phyloP scores from a whole-genome alignment of 2,797 vertebrate genomes.

The Coregonus sp. region DNA sequence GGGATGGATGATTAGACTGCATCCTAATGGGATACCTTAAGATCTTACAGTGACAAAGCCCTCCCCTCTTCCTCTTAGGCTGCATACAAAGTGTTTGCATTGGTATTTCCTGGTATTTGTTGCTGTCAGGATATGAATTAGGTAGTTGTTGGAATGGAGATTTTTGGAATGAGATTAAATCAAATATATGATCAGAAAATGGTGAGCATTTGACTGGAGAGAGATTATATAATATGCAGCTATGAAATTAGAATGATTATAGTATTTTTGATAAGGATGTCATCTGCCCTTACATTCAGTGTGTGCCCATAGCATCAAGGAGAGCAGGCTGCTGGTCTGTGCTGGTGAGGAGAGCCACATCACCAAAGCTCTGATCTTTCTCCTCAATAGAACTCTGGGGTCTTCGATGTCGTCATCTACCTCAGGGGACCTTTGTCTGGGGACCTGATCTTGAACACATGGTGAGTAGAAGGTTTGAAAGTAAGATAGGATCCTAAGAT shows the following conservation, averaged over 20 bases:
- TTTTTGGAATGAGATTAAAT: background rate
- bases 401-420: conserved; percentile 31
- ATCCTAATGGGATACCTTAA: conserved; percentile 66
- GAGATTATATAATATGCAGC: conserved; percentile 7
- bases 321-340: conserved; percentile 31
- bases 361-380: conserved; percentile 32
- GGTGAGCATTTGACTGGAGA: background rate
- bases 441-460: conserved; percentile 67
- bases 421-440: conserved; percentile 45
- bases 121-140: background rate
- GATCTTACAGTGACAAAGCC: conserved; percentile 66
- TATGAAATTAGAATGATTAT: conserved; percentile 14
- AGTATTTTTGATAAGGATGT: conserved; percentile 12
- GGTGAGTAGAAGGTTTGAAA: conserved; percentile 56
- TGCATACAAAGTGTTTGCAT: conserved; percentile 7
- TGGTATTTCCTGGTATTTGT: conserved; percentile 18
- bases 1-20: background rate
- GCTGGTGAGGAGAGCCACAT: conserved; percentile 32
- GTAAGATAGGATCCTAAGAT: background rate
- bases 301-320: conserved; percentile 36
- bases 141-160: background rate
- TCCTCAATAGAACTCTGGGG: conserved; percentile 45
- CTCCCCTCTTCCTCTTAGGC: conserved; percentile 63
- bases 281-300: conserved; percentile 41
- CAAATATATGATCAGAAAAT: background rate